Evolutionary conservation across 1,140 invertebrate genomes (phyloP).

Genomic region (Lepidurus apus): DNA sequence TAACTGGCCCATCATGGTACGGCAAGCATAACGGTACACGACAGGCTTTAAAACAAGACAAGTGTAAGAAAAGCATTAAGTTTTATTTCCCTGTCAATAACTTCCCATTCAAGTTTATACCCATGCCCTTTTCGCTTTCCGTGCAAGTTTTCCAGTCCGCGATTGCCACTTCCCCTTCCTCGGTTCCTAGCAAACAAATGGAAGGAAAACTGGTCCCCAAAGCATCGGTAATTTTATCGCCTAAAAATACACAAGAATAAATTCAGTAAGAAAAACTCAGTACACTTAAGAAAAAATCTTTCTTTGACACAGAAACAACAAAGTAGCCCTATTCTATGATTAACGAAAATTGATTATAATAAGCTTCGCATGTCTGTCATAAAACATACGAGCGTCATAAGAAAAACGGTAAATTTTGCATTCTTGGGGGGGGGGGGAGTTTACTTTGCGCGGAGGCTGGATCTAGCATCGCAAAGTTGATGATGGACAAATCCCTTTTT

Average conservation of each 20-base stretch:
- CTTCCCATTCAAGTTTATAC: constrained; percentile 8
- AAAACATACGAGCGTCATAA: no score
- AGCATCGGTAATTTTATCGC: background rate
- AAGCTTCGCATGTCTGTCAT: no score
- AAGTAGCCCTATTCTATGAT: no score
- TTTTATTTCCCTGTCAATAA: background rate
- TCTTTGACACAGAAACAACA: no score
- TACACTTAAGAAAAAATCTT: no score
- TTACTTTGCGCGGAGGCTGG: constrained; percentile 4
- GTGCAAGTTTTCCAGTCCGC: constrained; percentile 31
- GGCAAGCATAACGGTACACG: constrained; percentile 25
- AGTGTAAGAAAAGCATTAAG: background rate
- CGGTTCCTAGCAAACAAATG: constrained; percentile 30
- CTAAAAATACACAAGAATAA: background rate
- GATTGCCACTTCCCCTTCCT: constrained; percentile 32
- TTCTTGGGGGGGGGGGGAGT: no score
- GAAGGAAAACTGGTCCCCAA: constrained; percentile 22
- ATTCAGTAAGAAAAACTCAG: background rate
- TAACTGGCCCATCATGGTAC: constrained; percentile 32
- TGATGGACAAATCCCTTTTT: constrained; percentile 29
- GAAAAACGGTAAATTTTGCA: no score
- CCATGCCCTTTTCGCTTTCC: constrained; percentile 29
- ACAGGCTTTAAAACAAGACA: background rate
- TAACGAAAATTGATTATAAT: no score
- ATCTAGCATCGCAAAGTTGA: constrained; percentile 29